These are phyloP conservation scores for Mormyrops boulengeri DNA, from an alignment of 2,797 vertebrate species.

Conservation along the genomic window DNA sequence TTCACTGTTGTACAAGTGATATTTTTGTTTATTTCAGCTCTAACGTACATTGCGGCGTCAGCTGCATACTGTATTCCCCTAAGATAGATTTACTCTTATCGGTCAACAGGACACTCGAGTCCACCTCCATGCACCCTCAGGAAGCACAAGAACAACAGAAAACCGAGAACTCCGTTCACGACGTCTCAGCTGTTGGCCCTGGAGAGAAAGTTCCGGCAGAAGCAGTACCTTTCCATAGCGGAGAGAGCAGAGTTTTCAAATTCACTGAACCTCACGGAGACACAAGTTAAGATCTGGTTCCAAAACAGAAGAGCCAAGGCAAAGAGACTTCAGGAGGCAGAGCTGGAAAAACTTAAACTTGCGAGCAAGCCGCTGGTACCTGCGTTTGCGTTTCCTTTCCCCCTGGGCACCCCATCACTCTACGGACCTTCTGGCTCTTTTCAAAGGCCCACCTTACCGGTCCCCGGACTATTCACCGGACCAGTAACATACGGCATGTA, in stretches of 20 bases:
- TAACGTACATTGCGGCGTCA: background rate
- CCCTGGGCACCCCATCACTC: conserved; percentile 56
- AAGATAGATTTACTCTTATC: background rate
- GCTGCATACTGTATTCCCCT: background rate
- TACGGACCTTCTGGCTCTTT: conserved; percentile 59
- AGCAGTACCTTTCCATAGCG: conserved; percentile 77
- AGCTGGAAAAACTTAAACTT: conserved; percentile 73
- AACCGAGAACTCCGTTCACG: conserved; percentile 74
- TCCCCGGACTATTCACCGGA: conserved; percentile 66
- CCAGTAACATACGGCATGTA: conserved; percentile 73
- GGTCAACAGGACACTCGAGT: conserved; percentile 63
- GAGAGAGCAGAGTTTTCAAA: conserved; percentile 75
- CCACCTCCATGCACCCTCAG: conserved; percentile 65
- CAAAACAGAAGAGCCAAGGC: conserved; percentile 79
- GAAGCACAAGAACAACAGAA: conserved; percentile 81
- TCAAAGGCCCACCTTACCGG: conserved; percentile 57
- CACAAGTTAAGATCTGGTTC: conserved; percentile 81
- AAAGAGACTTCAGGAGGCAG: conserved; percentile 76
- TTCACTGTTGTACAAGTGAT: background rate
- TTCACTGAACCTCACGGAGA: conserved; percentile 74
- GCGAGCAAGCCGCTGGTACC: conserved; percentile 69
- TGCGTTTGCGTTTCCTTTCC: conserved; percentile 69
- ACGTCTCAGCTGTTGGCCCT: conserved; percentile 73
- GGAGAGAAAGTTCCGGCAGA: conserved; percentile 77
- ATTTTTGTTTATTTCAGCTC: background rate